Conservation (phyloP, 2,888 invertebrate species). For the Hoplodrina blanda region DNA sequence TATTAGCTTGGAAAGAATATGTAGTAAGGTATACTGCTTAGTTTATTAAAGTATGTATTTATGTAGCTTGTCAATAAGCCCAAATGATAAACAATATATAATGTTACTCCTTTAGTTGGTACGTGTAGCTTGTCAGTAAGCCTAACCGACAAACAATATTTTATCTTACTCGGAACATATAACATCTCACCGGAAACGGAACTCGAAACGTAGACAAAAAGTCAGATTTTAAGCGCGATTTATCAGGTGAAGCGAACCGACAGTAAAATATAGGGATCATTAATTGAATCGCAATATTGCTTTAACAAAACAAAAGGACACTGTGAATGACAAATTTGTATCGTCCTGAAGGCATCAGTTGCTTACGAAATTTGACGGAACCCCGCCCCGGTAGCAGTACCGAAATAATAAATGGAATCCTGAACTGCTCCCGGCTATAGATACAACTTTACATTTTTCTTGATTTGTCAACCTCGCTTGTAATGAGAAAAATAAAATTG, state of each 20-base stretch:
- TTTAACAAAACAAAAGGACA: slow-evolving; percentile 83
- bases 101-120: not conserved
- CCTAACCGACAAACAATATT: slow-evolving; percentile 9
- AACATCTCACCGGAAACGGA: slow-evolving; percentile 35
- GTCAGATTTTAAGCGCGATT: slow-evolving; percentile 76
- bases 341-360: slow-evolving; percentile 78
- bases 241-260: slow-evolving; percentile 81
- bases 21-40: not conserved
- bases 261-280: slow-evolving; percentile 86
- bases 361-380: slow-evolving; percentile 78
- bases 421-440: slow-evolving; percentile 60
- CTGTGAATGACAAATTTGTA: slow-evolving; percentile 84
- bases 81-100: slow-evolving; percentile 10
- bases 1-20: not conserved
- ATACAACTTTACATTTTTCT: slow-evolving; percentile 69
- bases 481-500: slow-evolving; percentile 53
- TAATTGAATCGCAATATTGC: slow-evolving; percentile 87
- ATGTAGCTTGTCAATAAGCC: not conserved
- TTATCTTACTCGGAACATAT: not conserved
- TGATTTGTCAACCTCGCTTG: slow-evolving; percentile 63
- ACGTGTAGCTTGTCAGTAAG: not conserved
- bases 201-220: slow-evolving; percentile 67
- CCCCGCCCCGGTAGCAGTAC: slow-evolving; percentile 62
- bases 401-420: slow-evolving; percentile 73
- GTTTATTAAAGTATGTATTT: not conserved